Conservation (phyloP, 53 echinoderm and acorn worm genomes). For the Actinopyga echinites region DNA sequence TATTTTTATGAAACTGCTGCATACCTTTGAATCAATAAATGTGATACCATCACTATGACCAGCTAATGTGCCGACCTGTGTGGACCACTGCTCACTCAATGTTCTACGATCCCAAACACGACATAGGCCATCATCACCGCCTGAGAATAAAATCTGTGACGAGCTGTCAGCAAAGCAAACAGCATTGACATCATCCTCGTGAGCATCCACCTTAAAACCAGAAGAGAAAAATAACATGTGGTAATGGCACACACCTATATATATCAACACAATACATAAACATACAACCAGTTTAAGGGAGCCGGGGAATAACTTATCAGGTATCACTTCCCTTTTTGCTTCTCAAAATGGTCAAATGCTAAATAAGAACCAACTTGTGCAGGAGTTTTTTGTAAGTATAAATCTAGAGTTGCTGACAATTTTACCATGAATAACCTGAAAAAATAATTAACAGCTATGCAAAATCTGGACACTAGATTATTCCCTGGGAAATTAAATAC, state of each 20-base stretch:
- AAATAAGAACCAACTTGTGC: not conserved
- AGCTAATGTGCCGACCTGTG: conserved; percentile 85
- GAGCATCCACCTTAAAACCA: conserved; percentile 80
- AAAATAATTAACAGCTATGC: no score
- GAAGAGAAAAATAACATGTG: not conserved
- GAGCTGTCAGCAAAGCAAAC: conserved; percentile 86
- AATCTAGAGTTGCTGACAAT: no score
- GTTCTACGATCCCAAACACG: conserved; percentile 94
- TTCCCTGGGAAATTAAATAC: no score
- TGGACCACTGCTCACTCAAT: conserved; percentile 63
- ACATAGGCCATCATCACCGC: conserved; percentile 93
- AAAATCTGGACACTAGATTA: no score
- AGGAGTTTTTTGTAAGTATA: no score
- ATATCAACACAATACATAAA: no score
- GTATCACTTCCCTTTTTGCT: no score
- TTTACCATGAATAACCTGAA: no score
- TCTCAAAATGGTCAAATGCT: not conserved
- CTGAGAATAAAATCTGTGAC: conserved; percentile 93
- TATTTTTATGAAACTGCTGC: no score
- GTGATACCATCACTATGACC: conserved; percentile 96
- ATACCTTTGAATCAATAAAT: conserved; percentile 89
- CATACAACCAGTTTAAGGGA: not conserved
- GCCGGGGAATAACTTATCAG: no score
- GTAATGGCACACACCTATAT: no score
- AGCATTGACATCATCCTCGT: conserved; percentile 95